These are phyloP conservation scores for Dryas iulia DNA, from an alignment of 1,140 invertebrate genomes.

Conservation along the genomic window DNA sequence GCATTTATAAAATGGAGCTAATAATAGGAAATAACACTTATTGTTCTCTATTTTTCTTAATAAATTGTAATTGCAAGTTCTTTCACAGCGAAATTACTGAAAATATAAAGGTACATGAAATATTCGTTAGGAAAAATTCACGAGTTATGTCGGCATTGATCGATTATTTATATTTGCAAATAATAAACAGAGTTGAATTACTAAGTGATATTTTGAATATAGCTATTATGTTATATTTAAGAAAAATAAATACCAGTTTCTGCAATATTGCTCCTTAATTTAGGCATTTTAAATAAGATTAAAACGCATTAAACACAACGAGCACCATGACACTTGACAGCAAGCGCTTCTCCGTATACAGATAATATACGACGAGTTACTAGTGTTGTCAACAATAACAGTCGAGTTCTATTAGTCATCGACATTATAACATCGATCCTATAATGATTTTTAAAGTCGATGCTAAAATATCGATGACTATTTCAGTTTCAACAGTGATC, in stretches of 20 bases:
- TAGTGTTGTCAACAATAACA: background rate
- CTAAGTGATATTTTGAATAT: background rate
- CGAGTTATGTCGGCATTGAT: background rate
- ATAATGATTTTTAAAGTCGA: background rate
- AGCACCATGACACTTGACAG: conserved; percentile 1
- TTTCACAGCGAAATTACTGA: too few relatives aligned
- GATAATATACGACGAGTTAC: background rate
- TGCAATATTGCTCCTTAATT: background rate
- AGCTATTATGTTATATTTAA: background rate
- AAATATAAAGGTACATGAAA: background rate
- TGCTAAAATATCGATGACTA: too few relatives aligned
- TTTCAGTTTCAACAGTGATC: too few relatives aligned
- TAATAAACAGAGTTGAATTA: background rate
- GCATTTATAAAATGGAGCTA: too few relatives aligned
- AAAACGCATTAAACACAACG: background rate
- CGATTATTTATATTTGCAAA: background rate
- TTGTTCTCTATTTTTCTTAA: too few relatives aligned
- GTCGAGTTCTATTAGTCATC: background rate
- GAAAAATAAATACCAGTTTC: background rate
- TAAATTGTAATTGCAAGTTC: too few relatives aligned
- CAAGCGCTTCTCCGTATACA: background rate
- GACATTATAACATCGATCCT: too few relatives aligned
- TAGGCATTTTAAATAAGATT: background rate
- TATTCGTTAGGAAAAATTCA: background rate
- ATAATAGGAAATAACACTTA: too few relatives aligned